Percentiles rank a stretch among this genome's conserved stretches.
Evolutionary conservation across 2,797 vertebrate species (phyloP).

Genomic region (Pempheris klunzingeri): DNA sequence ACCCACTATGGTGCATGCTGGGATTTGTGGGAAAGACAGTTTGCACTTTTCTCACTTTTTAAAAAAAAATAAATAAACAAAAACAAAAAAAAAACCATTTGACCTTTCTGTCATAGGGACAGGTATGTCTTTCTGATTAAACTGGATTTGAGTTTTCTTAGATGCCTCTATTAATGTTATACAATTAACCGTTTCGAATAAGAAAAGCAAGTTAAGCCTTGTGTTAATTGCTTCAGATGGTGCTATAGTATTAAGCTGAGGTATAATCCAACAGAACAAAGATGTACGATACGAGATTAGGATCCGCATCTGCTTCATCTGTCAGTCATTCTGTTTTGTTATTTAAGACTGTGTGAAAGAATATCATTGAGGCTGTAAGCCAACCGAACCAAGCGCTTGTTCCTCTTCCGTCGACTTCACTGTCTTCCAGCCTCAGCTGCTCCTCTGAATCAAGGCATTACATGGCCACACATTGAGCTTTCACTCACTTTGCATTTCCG

Average conservation of each 20-base stretch:
- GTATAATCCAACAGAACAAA: slow-evolving; percentile 74
- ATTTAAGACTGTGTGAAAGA: slow-evolving; percentile 58
- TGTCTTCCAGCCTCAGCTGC: slow-evolving; percentile 68
- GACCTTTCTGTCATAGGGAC: slow-evolving; percentile 49
- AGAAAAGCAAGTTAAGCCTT: slow-evolving; percentile 62
- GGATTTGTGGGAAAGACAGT: slow-evolving; percentile 70
- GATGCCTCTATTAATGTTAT: slow-evolving; percentile 61
- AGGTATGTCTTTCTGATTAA: slow-evolving; percentile 54
- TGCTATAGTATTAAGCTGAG: slow-evolving; percentile 77
- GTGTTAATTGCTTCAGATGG: slow-evolving; percentile 75
- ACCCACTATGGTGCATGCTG: slow-evolving; percentile 76
- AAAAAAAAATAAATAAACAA: slow-evolving; percentile 8
- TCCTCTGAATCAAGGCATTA: slow-evolving; percentile 30
- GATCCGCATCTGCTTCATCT: slow-evolving; percentile 64
- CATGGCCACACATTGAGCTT: slow-evolving; percentile 37
- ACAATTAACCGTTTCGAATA: slow-evolving; percentile 49
- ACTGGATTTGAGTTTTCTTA: slow-evolving; percentile 62
- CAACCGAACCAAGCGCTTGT: slow-evolving; percentile 43
- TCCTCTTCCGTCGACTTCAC: slow-evolving; percentile 30
- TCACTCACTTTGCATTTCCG: slow-evolving; percentile 22
- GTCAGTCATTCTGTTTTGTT: slow-evolving; percentile 48
- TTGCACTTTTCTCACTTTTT: slow-evolving; percentile 69
- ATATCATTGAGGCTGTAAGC: slow-evolving; percentile 48
- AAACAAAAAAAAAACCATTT: slow-evolving; percentile 23
- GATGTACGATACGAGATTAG: slow-evolving; percentile 58